phyloP scores from a whole-genome alignment of 2,888 invertebrate genomes.

The Schizotus pectinicornis region DNA sequence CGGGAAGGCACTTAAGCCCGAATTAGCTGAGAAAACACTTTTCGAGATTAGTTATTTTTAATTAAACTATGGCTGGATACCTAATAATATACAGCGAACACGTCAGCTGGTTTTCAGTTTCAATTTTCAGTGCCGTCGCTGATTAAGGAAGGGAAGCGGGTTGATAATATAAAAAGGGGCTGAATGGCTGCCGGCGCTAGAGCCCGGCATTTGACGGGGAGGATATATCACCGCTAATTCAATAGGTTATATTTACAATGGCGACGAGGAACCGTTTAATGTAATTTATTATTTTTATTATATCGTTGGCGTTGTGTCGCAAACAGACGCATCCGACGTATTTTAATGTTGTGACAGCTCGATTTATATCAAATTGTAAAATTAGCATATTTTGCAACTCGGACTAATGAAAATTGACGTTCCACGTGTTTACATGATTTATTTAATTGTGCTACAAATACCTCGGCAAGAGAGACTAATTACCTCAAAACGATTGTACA shows the following conservation, averaged over 20 bases:
- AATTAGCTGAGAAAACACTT: no score
- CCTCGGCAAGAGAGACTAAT: no score
- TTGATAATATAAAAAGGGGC: not conserved
- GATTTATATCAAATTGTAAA: constrained; percentile 27
- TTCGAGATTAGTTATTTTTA: no score
- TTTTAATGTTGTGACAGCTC: constrained; percentile 25
- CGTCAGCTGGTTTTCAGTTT: no score
- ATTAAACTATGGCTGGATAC: no score
- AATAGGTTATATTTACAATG: constrained; percentile 21
- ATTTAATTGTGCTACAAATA: no score
- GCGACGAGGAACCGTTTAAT: constrained; percentile 19
- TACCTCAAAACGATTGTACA: no score
- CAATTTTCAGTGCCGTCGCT: no score
- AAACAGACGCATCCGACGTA: constrained; percentile 29
- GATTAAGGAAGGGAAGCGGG: not conserved
- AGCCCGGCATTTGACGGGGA: not conserved
- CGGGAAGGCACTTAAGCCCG: no score
- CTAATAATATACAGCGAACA: no score
- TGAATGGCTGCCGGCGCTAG: not conserved
- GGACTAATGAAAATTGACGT: constrained; percentile 17
- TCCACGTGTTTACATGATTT: no score
- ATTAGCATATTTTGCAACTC: constrained; percentile 24
- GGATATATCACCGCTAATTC: constrained; percentile 2
- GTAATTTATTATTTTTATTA: constrained; percentile 37
- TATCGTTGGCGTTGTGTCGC: constrained; percentile 28